Percentiles rank a stretch among this genome's conserved stretches.
These are phyloP conservation scores for Oppia nitens DNA, from an alignment of 1,140 invertebrate species.

Conservation along the genomic window DNA sequence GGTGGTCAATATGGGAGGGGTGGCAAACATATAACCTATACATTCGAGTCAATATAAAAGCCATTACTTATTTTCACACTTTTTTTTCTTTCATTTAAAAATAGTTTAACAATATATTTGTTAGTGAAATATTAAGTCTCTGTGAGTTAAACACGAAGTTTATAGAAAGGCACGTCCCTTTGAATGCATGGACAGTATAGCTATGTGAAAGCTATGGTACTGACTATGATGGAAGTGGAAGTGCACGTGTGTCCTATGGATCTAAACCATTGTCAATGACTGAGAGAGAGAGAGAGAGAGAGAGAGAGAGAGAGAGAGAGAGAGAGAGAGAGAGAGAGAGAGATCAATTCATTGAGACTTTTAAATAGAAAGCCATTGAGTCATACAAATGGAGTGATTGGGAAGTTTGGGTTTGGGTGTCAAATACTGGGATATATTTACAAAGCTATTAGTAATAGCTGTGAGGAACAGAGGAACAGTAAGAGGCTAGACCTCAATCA, in stretches of 20 bases:
- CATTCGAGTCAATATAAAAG: too few relatives aligned
- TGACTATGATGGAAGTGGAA: too few relatives aligned
- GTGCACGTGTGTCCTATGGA: neutral
- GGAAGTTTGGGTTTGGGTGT: too few relatives aligned
- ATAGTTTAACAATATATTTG: neutral
- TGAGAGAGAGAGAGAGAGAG: neutral
- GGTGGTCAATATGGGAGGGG: neutral
- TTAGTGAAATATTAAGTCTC: too few relatives aligned
- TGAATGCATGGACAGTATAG: neutral
- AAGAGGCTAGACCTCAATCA: neutral
- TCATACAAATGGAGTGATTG: neutral
- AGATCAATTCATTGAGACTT: neutral
- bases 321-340: neutral
- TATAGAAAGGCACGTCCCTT: neutral
- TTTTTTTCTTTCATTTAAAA: neutral
- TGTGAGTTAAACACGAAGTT: too few relatives aligned
- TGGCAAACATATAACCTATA: neutral
- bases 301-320: neutral
- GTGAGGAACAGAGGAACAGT: neutral
- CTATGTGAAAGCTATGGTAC: too few relatives aligned
- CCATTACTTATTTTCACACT: neutral
- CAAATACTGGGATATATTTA: neutral
- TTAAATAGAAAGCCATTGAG: neutral
- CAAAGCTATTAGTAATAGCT: neutral
- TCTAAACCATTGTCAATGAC: too few relatives aligned